Conservation (phyloP, 2,888 invertebrate genomes). For the Operophtera brumata region DNA sequence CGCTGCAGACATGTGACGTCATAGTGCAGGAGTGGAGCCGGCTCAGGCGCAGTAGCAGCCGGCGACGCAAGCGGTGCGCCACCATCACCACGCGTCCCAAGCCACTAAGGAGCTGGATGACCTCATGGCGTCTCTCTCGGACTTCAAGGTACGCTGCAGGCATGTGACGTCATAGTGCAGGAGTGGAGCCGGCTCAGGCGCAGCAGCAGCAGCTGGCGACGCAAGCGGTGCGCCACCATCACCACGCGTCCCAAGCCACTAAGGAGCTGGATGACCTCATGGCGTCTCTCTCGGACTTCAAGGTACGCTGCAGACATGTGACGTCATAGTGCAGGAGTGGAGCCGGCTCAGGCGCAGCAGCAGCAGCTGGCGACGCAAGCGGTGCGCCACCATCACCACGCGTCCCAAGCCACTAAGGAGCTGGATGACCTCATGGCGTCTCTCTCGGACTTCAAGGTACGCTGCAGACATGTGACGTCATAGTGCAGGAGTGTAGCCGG, state of each 20-base stretch:
- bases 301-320: too few species aligned
- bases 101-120: conserved; percentile 97
- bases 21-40: conserved; percentile 78
- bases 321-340: conserved; percentile 79
- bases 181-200: conserved; percentile 74
- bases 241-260: conserved; percentile 92
- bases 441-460: conserved; percentile 95
- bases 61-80: conserved; percentile 52
- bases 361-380: conserved; percentile 54
- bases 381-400: conserved; percentile 73
- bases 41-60: conserved; percentile 63
- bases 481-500: conserved; percentile 78
- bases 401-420: conserved; percentile 96
- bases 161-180: conserved; percentile 77
- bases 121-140: conserved; percentile 96
- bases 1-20: too few species aligned
- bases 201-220: conserved; percentile 62
- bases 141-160: conserved; percentile 94
- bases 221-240: conserved; percentile 58
- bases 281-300: conserved; percentile 97
- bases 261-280: conserved; percentile 97
- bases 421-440: conserved; percentile 98
- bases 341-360: conserved; percentile 67
- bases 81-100: conserved; percentile 85
- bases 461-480: too few species aligned